Evolutionary conservation across 2,113 vertebrate species (phyloP), one percentile per base, ranked within the genome.

Genomic region (Corythoichthys intestinalis): DNA sequence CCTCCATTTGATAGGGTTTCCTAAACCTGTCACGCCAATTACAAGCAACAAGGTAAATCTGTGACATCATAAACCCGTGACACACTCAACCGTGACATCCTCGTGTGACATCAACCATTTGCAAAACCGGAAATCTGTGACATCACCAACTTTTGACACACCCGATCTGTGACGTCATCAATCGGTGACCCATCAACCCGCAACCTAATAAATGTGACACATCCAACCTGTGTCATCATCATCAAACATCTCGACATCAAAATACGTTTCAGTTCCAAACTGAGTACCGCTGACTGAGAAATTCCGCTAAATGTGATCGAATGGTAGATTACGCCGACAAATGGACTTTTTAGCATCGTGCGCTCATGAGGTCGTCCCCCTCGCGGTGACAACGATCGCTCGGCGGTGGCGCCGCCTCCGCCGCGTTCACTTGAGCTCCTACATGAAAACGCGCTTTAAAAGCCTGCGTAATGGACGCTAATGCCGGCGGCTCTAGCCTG

Each of bases 381-480:
- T 57, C 12, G 35, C 35, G 4, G 35, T 35, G 56, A 58, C 35
- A 12, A 37, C 4, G 35, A 34, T 14, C 28, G 4, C 6, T 4
- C 3, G 53, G 10, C 28, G 53, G 20, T 12, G 20, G 20, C 20
- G 20, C 53, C 34, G 56, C 35, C 35, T 20, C 11, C 41, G 41
- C 1, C 7, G 35, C 56, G 12, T 12, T 11, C 20, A 10, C 53
- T 56, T 34, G 53, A 13, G 11, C 13, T 58, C 54, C 56, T 6
- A 37, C 56, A 14, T 14, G 56, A 58, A 37, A 12, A 58, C 35
- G 2, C 10, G 13, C 34, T 37, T 34, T 58, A 38, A 58, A 58
- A 58, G 56, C 56, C 35, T 34, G 35, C 35, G 56, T 58, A 58
- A 58, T 58, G 56, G 56, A 58, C 56, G 13, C 12, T 58, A 58